A percentile compares a stretch with the other conserved stretches of the same genome.
Evolutionary conservation across 2,113 vertebrate species (phyloP).

Genomic region (Spea bombifrons): DNA sequence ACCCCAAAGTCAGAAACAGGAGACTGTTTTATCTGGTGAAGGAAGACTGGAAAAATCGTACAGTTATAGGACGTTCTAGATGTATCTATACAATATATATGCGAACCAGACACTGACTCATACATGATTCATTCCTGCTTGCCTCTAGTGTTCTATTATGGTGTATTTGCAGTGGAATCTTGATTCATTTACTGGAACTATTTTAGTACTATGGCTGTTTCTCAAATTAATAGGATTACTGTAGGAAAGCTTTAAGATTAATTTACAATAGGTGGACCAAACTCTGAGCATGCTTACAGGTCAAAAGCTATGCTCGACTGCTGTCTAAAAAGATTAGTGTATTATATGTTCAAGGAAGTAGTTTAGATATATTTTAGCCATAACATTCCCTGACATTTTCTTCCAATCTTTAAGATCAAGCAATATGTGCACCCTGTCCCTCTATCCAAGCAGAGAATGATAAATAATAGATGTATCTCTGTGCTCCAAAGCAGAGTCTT

Average conservation of each 20-base stretch:
- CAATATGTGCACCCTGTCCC: too few relatives aligned
- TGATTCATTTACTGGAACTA: slow-evolving; percentile 3
- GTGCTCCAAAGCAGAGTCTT: too few relatives aligned
- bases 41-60: background rate
- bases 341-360: background rate
- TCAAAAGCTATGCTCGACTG: background rate
- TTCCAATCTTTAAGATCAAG: too few relatives aligned
- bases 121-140: slow-evolving; percentile 12
- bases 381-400: too few relatives aligned
- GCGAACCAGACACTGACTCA: slow-evolving; percentile 11
- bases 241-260: slow-evolving; percentile 2
- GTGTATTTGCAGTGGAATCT: background rate
- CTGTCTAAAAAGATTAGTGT: background rate
- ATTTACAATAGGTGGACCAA: background rate
- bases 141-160: background rate
- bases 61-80: background rate
- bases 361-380: background rate
- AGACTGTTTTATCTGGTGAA: background rate
- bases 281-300: slow-evolving; percentile 4
- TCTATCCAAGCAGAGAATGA: too few relatives aligned
- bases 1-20: background rate
- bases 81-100: slow-evolving; percentile 2
- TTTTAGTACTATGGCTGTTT: background rate
- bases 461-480: too few relatives aligned
- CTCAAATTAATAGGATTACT: slow-evolving; percentile 30